Conservation (phyloP, 2,888 invertebrate genomes). For the Augiades crinisus region DNA sequence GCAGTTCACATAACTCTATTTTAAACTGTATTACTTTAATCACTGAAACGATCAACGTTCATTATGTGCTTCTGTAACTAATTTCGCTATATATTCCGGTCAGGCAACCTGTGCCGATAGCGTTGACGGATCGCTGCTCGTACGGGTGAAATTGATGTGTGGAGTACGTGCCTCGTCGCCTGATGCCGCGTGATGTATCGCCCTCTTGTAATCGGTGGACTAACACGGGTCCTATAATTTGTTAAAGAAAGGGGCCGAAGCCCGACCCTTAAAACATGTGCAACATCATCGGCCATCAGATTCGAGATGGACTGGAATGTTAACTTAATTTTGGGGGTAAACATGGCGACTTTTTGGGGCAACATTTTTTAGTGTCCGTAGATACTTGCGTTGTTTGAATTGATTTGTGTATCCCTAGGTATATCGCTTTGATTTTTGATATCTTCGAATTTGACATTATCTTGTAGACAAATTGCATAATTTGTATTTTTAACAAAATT, state of each 20-base stretch:
- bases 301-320: too few species aligned
- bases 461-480: too few species aligned
- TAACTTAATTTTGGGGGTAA: too few species aligned
- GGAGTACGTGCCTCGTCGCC: conserved; percentile 65
- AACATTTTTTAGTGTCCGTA: too few species aligned
- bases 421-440: too few species aligned
- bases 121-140: conserved; percentile 69
- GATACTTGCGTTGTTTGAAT: too few species aligned
- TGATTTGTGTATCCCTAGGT: too few species aligned
- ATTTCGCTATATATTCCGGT: conserved; percentile 61
- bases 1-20: too few species aligned
- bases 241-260: conserved; percentile 41
- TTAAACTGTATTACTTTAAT: neutral
- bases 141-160: conserved; percentile 68
- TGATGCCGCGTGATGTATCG: conserved; percentile 68
- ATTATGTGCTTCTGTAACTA: conserved; percentile 44
- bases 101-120: conserved; percentile 57
- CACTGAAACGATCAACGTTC: conserved; percentile 1
- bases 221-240: conserved; percentile 71
- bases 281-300: conserved; percentile 58
- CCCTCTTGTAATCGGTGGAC: conserved; percentile 72
- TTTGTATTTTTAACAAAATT: too few species aligned
- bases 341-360: too few species aligned
- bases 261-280: conserved; percentile 53
- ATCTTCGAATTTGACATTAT: too few species aligned